Evolutionary conservation across 2,113 vertebrate genomes (phyloP).

Genomic region (Talpa occidentalis): DNA sequence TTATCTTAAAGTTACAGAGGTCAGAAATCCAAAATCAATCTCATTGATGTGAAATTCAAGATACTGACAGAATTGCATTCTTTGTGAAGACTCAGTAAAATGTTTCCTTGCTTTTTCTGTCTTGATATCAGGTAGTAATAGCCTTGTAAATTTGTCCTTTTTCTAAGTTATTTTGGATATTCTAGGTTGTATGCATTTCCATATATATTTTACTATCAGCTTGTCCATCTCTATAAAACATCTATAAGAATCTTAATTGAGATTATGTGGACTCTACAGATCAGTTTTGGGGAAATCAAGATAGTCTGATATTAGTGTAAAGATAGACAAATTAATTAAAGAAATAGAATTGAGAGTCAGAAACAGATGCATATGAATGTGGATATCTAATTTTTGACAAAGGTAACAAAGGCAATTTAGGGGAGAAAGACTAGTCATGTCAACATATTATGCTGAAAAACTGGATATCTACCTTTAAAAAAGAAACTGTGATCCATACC

Average conservation of each 20-base stretch:
- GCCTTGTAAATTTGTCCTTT: no score
- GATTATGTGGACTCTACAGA: no score
- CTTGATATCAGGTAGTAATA: background rate
- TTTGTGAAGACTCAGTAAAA: background rate
- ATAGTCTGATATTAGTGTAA: background rate
- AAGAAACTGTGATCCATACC: background rate
- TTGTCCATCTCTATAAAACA: no score
- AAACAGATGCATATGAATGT: background rate
- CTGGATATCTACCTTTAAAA: background rate
- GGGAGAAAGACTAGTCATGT: background rate
- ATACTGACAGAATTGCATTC: background rate
- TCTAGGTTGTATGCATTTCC: no score
- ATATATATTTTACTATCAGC: no score
- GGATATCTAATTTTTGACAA: background rate
- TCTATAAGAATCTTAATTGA: no score
- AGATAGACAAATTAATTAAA: background rate
- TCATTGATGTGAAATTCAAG: background rate
- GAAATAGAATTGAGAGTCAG: background rate
- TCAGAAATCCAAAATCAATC: background rate
- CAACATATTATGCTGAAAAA: background rate
- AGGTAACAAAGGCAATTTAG: background rate
- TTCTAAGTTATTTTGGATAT: no score
- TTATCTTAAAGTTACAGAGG: background rate
- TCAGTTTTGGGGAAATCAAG: background rate
- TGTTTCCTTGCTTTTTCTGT: background rate